Conservation (phyloP, 2,113 vertebrate species). For the Oxygymnocypris stewartii region DNA sequence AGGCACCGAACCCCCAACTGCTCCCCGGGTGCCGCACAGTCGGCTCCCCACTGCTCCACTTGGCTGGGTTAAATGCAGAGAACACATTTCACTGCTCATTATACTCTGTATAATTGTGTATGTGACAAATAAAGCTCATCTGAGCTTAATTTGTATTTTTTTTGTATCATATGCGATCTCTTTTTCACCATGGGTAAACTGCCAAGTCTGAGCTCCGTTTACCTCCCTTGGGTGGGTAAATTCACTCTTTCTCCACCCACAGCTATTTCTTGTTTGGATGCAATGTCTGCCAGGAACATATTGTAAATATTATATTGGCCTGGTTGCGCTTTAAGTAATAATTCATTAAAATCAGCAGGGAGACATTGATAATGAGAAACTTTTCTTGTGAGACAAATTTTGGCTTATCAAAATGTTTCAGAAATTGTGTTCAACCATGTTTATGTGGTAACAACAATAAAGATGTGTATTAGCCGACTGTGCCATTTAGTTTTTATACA, state of each 20-base stretch:
- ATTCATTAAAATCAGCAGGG: neutral
- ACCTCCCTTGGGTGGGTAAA: neutral
- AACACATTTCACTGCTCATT: no score
- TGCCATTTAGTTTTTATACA: neutral
- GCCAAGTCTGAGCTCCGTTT: neutral
- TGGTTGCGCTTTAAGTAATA: slow-evolving; percentile 9
- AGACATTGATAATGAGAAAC: neutral
- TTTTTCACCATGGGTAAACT: neutral
- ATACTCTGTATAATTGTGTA: no score
- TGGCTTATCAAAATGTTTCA: neutral
- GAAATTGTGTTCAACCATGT: neutral
- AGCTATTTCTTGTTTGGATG: neutral
- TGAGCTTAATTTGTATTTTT: no score
- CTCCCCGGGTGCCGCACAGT: no score
- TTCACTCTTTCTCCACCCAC: neutral
- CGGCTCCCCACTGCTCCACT: no score
- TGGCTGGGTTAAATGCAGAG: no score
- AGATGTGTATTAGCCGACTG: neutral
- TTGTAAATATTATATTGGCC: neutral
- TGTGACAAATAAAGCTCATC: no score
- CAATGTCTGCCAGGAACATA: neutral
- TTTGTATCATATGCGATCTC: neutral
- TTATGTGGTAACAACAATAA: neutral
- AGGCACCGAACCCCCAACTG: no score
- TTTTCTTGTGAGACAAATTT: neutral